Evolutionary conservation across 2,888 invertebrate species (phyloP), one percentile per base, ranked within the genome.

Genomic region (Apotomis betuletana): DNA sequence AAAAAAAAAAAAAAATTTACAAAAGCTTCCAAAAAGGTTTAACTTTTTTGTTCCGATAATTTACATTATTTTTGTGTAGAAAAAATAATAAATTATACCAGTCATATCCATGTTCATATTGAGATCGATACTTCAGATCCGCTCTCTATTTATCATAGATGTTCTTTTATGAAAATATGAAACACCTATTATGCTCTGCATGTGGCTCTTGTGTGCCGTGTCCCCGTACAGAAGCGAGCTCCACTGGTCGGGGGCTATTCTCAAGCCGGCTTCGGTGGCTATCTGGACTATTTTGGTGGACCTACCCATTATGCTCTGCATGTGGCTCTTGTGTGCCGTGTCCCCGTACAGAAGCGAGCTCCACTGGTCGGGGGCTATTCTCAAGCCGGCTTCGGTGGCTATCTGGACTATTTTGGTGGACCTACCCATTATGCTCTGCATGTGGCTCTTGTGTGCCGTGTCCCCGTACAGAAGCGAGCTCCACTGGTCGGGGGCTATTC

Each of bases 201-300:
- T 99, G 86, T 99, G 98, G 8, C 98, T 98, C 85, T 99, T 99
- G 85, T 99, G 99, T 4, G 96, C 95, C 0, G 97, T 96, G 86
- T 99, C 99, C 0, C 99, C 99, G 85, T 99, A 99, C 0, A 99
- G 91, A 61, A 99, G 90, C 0, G 99, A 97, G 3, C 98, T 98
- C 99, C 99, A 99, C 86, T 99, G 99, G 86, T 99, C 99, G 0
- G 99, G 99, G 0, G 99, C 98, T 75, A 99, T 99, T 73, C 99
- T 94, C 38, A 99, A 93, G 0, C 99, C 99, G 0, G 99, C 98
- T 89, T 99, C 99, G 0, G 98, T 97, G 0, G 99, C 99, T 75
- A 99, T 99, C 90, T 99, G 98, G 4, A 99, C 99, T 78, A n/a
- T 99, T 99, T 89, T 99, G 99, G 9, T 27, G 27, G 27, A 27